These are phyloP conservation scores for Drosophila tripunctata DNA, from an alignment of 2,888 invertebrate genomes.

Conservation along the genomic window DNA sequence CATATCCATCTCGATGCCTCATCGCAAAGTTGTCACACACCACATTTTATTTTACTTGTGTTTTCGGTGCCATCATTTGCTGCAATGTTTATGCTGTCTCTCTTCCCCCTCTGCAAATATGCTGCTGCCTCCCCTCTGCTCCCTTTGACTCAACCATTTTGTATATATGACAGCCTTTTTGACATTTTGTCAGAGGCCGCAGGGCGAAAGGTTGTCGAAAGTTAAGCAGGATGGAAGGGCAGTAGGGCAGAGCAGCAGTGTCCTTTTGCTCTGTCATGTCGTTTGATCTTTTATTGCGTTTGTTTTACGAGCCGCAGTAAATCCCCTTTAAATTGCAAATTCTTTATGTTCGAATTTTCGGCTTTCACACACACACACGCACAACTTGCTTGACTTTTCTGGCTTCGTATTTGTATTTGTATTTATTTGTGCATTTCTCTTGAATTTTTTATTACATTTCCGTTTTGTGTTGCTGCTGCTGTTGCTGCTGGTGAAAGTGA, in stretches of 20 bases:
- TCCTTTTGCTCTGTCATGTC: constrained; percentile 64
- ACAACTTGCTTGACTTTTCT: constrained; percentile 24
- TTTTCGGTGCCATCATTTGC: constrained; percentile 63
- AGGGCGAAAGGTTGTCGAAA: constrained; percentile 42
- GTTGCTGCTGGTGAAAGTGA: constrained; percentile 30
- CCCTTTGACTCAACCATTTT: constrained; percentile 8
- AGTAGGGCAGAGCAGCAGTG: constrained; percentile 43
- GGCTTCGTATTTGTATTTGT: constrained; percentile 15
- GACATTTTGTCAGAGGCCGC: constrained; percentile 65
- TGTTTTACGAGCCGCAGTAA: constrained; percentile 77
- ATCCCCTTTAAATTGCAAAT: constrained; percentile 80
- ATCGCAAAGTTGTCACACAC: constrained; percentile 74
- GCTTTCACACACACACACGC: constrained; percentile 28
- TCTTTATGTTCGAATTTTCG: constrained; percentile 77
- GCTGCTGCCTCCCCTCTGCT: neutral
- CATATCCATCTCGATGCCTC: constrained; percentile 71
- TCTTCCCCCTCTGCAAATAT: neutral
- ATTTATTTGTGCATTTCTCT: constrained; percentile 56
- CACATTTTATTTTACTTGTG: constrained; percentile 72
- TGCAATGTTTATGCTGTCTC: constrained; percentile 26
- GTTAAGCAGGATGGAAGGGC: constrained; percentile 18
- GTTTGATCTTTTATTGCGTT: constrained; percentile 80
- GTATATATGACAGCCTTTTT: constrained; percentile 60
- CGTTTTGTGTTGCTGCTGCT: neutral
- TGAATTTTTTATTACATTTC: constrained; percentile 45